A percentile compares a stretch with the other conserved stretches of the same genome.
phyloP scores from a whole-genome alignment of 2,797 vertebrate genomes.

The Tenualosa thibaudeaui region DNA sequence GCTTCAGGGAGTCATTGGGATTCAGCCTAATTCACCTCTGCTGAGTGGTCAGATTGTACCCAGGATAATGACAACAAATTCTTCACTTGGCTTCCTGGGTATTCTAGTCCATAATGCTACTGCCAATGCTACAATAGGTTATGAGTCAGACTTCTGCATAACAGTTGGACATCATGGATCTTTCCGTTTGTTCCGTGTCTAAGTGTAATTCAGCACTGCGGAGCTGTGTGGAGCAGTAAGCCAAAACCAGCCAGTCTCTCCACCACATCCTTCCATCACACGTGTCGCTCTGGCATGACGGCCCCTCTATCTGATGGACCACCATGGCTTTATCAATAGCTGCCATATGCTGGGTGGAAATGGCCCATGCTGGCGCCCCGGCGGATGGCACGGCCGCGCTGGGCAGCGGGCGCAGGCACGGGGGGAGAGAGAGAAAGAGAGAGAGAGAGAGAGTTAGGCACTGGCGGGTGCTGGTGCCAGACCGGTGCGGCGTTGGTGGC shows the following conservation, averaged over 20 bases:
- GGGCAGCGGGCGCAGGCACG: constrained; percentile 23
- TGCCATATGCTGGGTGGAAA: constrained; percentile 64
- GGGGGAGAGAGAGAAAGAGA: constrained; percentile 17
- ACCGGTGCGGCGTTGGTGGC: constrained; percentile 38
- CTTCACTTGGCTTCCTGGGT: background rate
- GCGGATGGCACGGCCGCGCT: constrained; percentile 2
- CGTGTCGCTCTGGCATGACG: background rate
- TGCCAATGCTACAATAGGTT: background rate
- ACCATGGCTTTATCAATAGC: constrained; percentile 62
- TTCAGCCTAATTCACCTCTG: background rate
- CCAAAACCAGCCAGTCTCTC: background rate
- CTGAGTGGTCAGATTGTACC: background rate
- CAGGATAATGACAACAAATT: background rate
- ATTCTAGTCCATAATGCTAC: background rate
- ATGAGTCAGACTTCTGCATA: background rate
- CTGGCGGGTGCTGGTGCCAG: constrained; percentile 36
- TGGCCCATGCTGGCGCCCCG: constrained; percentile 39
- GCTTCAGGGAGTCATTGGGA: too few species aligned
- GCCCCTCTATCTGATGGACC: constrained; percentile 29
- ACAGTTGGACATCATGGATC: background rate
- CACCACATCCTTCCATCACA: background rate
- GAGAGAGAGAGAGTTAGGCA: background rate
- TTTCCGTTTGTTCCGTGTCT: background rate
- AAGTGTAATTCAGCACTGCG: background rate
- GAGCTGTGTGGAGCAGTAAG: background rate